Evolutionary conservation across 2,888 invertebrate species (phyloP).

Genomic region (Vandiemenella viatica): DNA sequence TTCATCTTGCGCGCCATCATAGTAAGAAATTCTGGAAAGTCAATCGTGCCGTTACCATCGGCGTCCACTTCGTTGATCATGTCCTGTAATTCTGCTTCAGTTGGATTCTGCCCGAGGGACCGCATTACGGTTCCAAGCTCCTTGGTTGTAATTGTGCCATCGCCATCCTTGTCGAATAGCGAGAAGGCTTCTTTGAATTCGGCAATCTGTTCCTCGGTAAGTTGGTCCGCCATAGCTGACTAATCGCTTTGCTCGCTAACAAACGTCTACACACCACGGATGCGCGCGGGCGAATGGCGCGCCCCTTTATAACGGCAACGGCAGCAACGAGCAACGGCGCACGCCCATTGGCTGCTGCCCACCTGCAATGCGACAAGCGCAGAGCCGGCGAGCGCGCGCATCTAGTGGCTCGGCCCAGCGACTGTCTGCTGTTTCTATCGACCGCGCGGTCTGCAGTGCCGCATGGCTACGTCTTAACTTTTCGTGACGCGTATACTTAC

Average conservation of each 20-base stretch:
- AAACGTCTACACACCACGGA: background rate
- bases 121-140: slow-evolving; percentile 42
- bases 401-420: background rate
- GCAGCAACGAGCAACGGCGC: background rate
- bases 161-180: slow-evolving; percentile 43
- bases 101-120: slow-evolving; percentile 41
- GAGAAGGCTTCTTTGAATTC: slow-evolving; percentile 47
- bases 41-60: slow-evolving; percentile 38
- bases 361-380: background rate
- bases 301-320: background rate
- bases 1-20: slow-evolving; percentile 49
- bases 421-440: too few species aligned
- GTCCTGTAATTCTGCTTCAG: slow-evolving; percentile 42
- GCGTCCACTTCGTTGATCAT: slow-evolving; percentile 47
- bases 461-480: too few species aligned
- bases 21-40: slow-evolving; percentile 45
- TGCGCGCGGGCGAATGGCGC: background rate
- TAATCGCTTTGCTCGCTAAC: too few species aligned
- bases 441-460: too few species aligned
- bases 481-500: too few species aligned
- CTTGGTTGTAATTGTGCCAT: slow-evolving; percentile 41
- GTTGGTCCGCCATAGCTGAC: background rate
- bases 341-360: background rate
- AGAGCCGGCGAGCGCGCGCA: background rate
- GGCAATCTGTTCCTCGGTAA: slow-evolving; percentile 33